Evolutionary conservation across 2,888 invertebrate genomes (phyloP), one percentile per base, ranked within the genome.

Genomic region (Lochmaea crataegi): DNA sequence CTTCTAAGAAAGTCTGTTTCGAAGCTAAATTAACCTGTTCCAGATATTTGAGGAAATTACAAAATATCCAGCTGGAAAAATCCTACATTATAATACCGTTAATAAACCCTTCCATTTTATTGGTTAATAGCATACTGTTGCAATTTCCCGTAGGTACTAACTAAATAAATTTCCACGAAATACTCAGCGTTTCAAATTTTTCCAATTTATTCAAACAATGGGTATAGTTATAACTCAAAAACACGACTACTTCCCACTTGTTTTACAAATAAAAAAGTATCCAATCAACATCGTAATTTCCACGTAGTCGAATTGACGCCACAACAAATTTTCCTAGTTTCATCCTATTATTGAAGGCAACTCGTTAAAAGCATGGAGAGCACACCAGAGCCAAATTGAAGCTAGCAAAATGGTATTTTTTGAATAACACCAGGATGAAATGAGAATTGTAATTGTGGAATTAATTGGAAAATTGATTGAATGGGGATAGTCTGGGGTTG

Each of bases 381-480:
- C 32, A 38, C 32, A 38, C 32, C 32, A 38, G 32, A 38, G 11
- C 22, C 16, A 16, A n/a, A 42, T 45, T 45, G 14, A 14, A 45
- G 45, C 45, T 45, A 45, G 45, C 45, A 45, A 45, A n/a, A 45
- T 45, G 11, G 45, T 45, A 14, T 14, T 45, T n/a, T 45, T 6
- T 14, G 42, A 42, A 42, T 42, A 42, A 42, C 42, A 2, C 42
- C 42, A 12, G 42, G 18, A 63, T 63, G 45, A 63, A 63, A 63
- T 45, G 22, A 12, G 41, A 63, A 63, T 63, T 12, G 45, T 22
- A 63, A 18, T 63, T 41, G 2, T 63, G 38, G 41, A 45, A 63
- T 63, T 22, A 63, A 63, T 63, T 63, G 63, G 45, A 63, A 63
- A 42, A 63, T 42, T 63, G 63, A 63, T 63, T 63, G 63, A 45